Conservation (phyloP, 2,888 invertebrate species). For the Sycophila texana region DNA sequence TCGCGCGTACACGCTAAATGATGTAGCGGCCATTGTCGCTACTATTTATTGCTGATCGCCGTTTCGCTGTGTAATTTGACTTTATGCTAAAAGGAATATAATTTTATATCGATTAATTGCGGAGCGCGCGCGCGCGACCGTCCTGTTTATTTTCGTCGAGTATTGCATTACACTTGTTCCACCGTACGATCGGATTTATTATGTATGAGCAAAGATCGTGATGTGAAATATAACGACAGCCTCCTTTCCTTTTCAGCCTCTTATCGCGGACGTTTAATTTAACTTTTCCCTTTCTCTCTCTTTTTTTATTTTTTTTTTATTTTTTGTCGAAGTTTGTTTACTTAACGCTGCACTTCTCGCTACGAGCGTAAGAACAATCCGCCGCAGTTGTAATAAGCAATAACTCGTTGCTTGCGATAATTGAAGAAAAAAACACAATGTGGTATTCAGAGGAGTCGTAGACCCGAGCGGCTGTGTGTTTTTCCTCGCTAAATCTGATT, state of each 20-base stretch:
- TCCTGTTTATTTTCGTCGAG: slow-evolving; percentile 1
- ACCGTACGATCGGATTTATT: slow-evolving; percentile 13
- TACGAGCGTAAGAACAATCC: too few relatives aligned
- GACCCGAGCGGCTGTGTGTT: neutral
- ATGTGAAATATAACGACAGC: slow-evolving; percentile 19
- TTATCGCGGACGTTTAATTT: neutral
- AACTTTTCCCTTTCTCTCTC: neutral
- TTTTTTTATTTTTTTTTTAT: neutral
- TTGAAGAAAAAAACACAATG: too few relatives aligned
- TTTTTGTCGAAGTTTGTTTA: neutral
- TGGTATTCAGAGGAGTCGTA: neutral
- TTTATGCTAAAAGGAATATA: too few relatives aligned
- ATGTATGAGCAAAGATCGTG: slow-evolving; percentile 10
- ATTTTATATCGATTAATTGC: too few relatives aligned
- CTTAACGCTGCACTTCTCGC: neutral
- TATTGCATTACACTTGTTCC: slow-evolving; percentile 6
- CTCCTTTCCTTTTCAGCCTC: neutral
- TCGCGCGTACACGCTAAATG: too few relatives aligned
- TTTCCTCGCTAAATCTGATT: neutral
- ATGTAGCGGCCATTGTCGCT: too few relatives aligned
- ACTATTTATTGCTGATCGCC: too few relatives aligned
- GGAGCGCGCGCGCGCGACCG: neutral
- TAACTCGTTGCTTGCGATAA: too few relatives aligned
- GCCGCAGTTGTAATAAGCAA: too few relatives aligned
- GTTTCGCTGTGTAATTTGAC: too few relatives aligned